phyloP scores from a whole-genome alignment of 2,113 vertebrate species.

The Arizona elegans region DNA sequence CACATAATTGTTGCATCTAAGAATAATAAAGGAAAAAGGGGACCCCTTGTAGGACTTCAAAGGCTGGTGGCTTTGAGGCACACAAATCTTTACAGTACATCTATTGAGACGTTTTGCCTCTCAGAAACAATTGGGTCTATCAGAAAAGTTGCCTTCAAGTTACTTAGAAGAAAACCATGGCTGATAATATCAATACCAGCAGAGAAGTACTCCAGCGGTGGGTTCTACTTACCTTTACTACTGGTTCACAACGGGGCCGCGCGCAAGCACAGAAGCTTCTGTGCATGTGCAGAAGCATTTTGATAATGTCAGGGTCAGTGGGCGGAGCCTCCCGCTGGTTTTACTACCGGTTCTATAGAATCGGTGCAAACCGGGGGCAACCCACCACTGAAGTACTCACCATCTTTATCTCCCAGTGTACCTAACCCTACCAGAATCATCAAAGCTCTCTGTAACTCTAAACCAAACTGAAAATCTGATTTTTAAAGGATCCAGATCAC shows the following conservation, averaged over 20 bases:
- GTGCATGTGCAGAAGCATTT: too few relatives aligned
- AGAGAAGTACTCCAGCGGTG: too few relatives aligned
- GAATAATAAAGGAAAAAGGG: background rate
- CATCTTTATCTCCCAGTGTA: too few relatives aligned
- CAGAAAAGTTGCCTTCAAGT: background rate
- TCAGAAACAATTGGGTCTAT: background rate
- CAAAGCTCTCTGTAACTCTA: background rate
- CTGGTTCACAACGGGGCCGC: too few relatives aligned
- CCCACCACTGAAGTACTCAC: too few relatives aligned
- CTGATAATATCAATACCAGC: background rate
- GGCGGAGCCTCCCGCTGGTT: too few relatives aligned
- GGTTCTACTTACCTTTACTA: too few relatives aligned
- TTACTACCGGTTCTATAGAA: too few relatives aligned
- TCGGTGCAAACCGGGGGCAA: too few relatives aligned
- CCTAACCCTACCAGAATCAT: background rate
- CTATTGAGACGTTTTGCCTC: background rate
- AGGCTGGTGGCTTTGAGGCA: background rate
- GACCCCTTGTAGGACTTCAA: background rate
- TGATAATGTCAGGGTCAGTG: too few relatives aligned
- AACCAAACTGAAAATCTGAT: background rate
- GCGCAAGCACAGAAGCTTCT: too few relatives aligned
- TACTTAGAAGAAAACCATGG: background rate
- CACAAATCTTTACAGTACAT: background rate
- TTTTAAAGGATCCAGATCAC: background rate
- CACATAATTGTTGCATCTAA: background rate